These are phyloP conservation scores for Austrolebias charrua DNA, from an alignment of 2,797 vertebrate species.

Conservation along the genomic window DNA sequence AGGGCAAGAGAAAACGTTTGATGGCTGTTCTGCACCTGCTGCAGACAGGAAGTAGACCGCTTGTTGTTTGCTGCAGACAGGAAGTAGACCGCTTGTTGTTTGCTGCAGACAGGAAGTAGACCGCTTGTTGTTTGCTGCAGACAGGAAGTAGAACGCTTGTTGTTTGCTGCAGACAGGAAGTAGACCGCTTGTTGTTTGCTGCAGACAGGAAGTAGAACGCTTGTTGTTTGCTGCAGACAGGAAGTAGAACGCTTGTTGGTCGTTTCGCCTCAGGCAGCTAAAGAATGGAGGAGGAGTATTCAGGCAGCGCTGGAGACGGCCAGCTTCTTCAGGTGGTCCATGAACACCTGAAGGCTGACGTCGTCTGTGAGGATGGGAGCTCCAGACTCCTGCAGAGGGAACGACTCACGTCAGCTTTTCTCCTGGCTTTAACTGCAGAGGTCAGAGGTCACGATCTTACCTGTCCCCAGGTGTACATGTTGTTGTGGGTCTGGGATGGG, in stretches of 20 bases:
- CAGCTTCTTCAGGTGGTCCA: constrained; percentile 98
- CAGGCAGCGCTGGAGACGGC: constrained; percentile 93
- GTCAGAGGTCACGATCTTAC: constrained; percentile 68
- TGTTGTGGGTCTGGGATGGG: constrained; percentile 98
- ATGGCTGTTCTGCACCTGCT: no score
- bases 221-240: neutral
- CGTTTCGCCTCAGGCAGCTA: neutral
- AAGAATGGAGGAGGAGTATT: neutral
- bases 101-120: no score
- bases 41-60: no score
- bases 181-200: no score
- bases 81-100: neutral
- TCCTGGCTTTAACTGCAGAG: neutral
- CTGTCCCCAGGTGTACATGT: constrained; percentile 94
- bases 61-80: neutral
- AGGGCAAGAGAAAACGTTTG: no score
- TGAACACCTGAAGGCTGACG: constrained; percentile 97
- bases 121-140: no score
- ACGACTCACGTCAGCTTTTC: neutral
- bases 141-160: neutral
- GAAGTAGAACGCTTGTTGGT: constrained; percentile 1
- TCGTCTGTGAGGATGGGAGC: constrained; percentile 97
- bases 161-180: neutral
- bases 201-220: no score
- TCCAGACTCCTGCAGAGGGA: constrained; percentile 85